Evolutionary conservation across 2,113 vertebrate species (phyloP).

Genomic region (Micromys minutus): DNA sequence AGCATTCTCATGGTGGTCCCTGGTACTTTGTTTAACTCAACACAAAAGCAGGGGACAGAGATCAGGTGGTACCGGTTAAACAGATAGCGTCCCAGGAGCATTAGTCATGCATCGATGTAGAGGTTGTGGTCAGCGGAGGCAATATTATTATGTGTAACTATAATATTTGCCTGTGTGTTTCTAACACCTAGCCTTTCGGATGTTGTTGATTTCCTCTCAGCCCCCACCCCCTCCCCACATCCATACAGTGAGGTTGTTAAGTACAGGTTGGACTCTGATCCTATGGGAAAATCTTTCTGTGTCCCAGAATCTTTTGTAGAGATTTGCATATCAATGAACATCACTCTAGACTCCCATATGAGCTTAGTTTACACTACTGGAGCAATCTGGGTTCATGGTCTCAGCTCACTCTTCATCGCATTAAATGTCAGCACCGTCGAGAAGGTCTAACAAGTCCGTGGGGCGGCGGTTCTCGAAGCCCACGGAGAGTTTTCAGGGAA

Average conservation of each 20-base stretch:
- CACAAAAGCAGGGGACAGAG: neutral
- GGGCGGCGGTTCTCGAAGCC: neutral
- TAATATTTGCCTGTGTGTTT: conserved; percentile 28
- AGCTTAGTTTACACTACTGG: neutral
- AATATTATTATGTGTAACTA: conserved; percentile 23
- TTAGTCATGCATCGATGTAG: neutral
- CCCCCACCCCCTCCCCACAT: too few species aligned
- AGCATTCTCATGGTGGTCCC: neutral
- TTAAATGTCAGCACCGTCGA: neutral
- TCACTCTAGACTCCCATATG: neutral
- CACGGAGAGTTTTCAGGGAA: neutral
- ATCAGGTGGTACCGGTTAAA: neutral
- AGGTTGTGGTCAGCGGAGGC: neutral
- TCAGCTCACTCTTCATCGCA: neutral
- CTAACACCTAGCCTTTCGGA: neutral
- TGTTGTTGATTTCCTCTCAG: neutral
- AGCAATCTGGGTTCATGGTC: neutral
- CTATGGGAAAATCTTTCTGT: neutral
- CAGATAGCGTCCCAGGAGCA: neutral
- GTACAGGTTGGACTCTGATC: neutral
- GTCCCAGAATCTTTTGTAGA: conserved; percentile 9
- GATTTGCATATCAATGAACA: conserved; percentile 36
- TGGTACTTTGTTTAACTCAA: neutral
- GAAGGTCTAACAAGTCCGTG: neutral
- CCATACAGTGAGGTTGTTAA: neutral